These are phyloP conservation scores for Chalcis sispes DNA, from an alignment of 2,888 invertebrate species.

Conservation along the genomic window DNA sequence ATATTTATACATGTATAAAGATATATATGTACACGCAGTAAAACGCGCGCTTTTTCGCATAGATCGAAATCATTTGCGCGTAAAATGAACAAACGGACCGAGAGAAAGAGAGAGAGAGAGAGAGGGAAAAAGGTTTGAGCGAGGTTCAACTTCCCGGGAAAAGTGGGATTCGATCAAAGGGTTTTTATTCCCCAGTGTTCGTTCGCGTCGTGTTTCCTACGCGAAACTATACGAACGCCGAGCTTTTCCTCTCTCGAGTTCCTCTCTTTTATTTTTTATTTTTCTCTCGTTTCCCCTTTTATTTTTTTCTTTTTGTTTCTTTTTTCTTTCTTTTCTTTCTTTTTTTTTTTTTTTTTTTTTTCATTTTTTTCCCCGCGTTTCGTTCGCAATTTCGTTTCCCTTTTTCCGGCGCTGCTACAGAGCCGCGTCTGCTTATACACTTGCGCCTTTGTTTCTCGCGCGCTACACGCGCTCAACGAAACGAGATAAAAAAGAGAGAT, in stretches of 20 bases:
- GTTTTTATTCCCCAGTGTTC: constrained; percentile 45
- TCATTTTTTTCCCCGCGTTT: background rate
- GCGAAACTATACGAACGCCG: no score
- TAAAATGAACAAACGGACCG: constrained; percentile 36
- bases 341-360: no score
- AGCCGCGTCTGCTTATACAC: constrained; percentile 33
- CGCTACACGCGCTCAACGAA: no score
- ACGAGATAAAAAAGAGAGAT: background rate
- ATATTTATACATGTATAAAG: no score
- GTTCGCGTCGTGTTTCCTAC: background rate
- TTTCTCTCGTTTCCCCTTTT: background rate
- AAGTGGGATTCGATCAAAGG: constrained; percentile 50
- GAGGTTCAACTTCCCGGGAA: background rate
- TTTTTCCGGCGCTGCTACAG: background rate
- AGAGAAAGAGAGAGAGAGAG: constrained; percentile 2
- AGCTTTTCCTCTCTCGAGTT: no score
- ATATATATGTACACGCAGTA: no score
- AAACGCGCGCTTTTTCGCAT: background rate
- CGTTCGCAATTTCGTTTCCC: background rate
- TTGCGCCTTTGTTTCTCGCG: constrained; percentile 44
- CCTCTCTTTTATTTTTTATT: no score
- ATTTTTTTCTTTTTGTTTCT: background rate
- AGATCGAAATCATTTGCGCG: constrained; percentile 43
- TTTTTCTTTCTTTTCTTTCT: no score
- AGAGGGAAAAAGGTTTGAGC: background rate